Evolutionary conservation across 2,888 invertebrate species (phyloP).

Genomic region (Aleiodes alternator): DNA sequence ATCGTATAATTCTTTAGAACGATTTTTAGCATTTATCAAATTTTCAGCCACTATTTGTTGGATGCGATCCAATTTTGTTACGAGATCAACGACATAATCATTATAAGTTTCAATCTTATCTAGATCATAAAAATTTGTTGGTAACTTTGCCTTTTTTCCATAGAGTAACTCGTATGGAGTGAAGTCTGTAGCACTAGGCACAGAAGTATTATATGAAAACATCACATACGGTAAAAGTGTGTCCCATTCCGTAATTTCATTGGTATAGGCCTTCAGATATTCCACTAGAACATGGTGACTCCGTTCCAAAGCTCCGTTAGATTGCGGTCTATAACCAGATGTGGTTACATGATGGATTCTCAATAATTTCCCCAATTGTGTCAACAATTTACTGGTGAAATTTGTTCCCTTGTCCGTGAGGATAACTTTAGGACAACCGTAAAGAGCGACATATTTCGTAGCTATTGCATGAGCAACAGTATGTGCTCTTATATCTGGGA

Average conservation of each 20-base stretch:
- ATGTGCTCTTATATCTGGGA: slow-evolving; percentile 15
- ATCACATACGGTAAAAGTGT: background rate
- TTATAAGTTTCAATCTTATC: slow-evolving; percentile 34
- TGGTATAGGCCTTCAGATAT: no score
- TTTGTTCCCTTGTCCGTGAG: slow-evolving; percentile 25
- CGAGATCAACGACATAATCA: slow-evolving; percentile 8
- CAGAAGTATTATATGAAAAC: no score
- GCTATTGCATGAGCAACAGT: slow-evolving; percentile 41
- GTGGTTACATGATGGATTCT: slow-evolving; percentile 41
- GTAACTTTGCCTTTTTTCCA: slow-evolving; percentile 21
- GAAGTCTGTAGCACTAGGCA: background rate
- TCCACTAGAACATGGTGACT: no score
- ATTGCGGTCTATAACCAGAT: no score
- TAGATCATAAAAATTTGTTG: slow-evolving; percentile 20
- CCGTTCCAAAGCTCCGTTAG: no score
- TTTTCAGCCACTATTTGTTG: background rate
- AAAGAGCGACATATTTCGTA: slow-evolving; percentile 20
- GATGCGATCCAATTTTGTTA: background rate
- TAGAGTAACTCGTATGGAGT: slow-evolving; percentile 45
- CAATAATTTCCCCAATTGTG: slow-evolving; percentile 31
- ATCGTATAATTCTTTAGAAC: slow-evolving; percentile 39
- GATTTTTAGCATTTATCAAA: slow-evolving; percentile 14
- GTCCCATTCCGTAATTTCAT: slow-evolving; percentile 9
- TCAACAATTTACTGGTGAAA: no score
- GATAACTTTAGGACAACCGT: slow-evolving; percentile 36